Evolutionary conservation across 2,113 vertebrate genomes (phyloP).

Genomic region (Bolborhynchus lineola): DNA sequence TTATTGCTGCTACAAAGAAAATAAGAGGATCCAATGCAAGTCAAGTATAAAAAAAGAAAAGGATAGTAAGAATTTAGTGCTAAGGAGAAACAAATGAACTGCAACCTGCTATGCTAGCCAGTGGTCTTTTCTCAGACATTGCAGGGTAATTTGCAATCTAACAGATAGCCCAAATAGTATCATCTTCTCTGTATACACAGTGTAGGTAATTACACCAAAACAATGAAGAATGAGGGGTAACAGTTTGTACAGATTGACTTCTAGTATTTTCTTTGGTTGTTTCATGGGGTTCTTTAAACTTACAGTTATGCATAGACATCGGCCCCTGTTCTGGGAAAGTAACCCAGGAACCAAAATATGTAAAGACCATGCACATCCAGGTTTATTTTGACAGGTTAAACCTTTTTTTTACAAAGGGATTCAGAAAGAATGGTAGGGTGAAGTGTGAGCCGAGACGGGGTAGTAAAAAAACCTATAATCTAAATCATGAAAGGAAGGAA

Average conservation of each 20-base stretch:
- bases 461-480: constrained; percentile 45
- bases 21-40: not conserved
- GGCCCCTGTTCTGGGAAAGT: not conserved
- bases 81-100: not conserved
- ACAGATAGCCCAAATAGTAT: not conserved
- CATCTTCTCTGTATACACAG: not conserved
- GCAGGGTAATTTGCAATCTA: not conserved
- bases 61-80: not conserved
- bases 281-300: not conserved
- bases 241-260: not conserved
- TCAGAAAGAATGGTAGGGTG: constrained; percentile 27
- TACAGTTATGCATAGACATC: not conserved
- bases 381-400: constrained; percentile 3
- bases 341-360: not conserved
- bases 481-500: constrained; percentile 43
- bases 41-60: constrained; percentile 4
- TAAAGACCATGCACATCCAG: not conserved
- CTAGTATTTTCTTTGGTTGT: not conserved
- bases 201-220: not conserved
- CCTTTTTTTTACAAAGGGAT: constrained; percentile 31
- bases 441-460: constrained; percentile 4
- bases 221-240: not conserved
- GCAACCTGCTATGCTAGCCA: not conserved
- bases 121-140: not conserved
- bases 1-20: not conserved